Conservation (phyloP, 2,797 vertebrate genomes). For the Aplochiton taeniatus region DNA sequence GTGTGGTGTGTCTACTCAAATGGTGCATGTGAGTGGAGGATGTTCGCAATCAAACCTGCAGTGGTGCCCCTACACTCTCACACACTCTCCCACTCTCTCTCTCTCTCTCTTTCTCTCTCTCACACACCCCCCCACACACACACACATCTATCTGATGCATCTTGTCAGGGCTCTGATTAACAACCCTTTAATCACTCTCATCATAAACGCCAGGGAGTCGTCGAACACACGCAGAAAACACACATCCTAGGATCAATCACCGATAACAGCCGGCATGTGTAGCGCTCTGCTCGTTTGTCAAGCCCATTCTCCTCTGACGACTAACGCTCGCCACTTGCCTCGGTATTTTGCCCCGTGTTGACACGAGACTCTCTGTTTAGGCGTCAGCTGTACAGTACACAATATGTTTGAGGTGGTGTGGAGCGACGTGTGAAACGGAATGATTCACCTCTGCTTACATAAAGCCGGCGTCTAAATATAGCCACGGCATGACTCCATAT, state of each 20-base stretch:
- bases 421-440: slow-evolving; percentile 67
- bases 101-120: too few relatives aligned
- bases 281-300: background rate
- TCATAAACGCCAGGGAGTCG: slow-evolving; percentile 22
- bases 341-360: slow-evolving; percentile 43
- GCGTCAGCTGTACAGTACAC: slow-evolving; percentile 1
- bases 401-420: slow-evolving; percentile 51
- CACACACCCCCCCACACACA: too few relatives aligned
- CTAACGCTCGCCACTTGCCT: slow-evolving; percentile 20
- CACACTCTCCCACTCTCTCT: too few relatives aligned
- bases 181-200: slow-evolving; percentile 38
- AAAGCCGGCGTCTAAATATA: slow-evolving; percentile 82
- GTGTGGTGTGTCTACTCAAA: too few relatives aligned
- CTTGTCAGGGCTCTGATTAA: slow-evolving; percentile 37
- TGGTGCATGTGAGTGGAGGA: too few relatives aligned
- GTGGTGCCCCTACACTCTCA: background rate
- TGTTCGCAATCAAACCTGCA: too few relatives aligned
- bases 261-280: slow-evolving; percentile 17
- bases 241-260: slow-evolving; percentile 1
- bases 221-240: background rate
- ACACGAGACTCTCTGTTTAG: background rate
- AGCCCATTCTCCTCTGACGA: slow-evolving; percentile 23
- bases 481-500: slow-evolving; percentile 77
- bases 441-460: slow-evolving; percentile 83
- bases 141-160: slow-evolving; percentile 38